A percentile compares a stretch with the other conserved stretches of the same genome.
phyloP scores from a whole-genome alignment of 2,797 vertebrate species.

The Pygocentrus nattereri region DNA sequence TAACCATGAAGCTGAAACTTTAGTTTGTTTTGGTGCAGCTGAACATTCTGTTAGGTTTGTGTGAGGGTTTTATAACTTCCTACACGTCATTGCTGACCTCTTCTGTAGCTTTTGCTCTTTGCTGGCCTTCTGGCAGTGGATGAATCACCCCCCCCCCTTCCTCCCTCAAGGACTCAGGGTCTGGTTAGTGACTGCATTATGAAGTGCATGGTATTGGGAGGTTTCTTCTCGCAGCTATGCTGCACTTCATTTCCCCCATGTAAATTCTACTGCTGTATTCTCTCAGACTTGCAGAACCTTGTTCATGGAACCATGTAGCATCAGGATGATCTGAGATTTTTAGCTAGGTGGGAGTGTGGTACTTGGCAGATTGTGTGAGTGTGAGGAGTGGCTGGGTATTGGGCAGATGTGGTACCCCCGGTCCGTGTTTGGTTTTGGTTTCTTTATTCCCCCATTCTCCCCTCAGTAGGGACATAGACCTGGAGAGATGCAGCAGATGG shows the following conservation, averaged over 20 bases:
- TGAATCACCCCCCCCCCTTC: background rate
- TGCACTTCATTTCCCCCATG: constrained; percentile 55
- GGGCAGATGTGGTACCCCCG: background rate
- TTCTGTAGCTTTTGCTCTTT: constrained; percentile 78
- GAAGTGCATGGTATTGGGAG: constrained; percentile 90
- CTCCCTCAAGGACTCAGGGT: constrained; percentile 87
- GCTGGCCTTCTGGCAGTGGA: constrained; percentile 83
- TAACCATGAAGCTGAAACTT: constrained; percentile 2
- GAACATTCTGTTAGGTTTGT: constrained; percentile 20
- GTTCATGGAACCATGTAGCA: background rate
- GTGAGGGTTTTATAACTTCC: constrained; percentile 22
- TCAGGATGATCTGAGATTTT: background rate
- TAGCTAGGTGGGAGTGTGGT: background rate
- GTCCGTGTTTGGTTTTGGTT: background rate
- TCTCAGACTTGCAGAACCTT: background rate
- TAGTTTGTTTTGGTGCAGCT: constrained; percentile 11
- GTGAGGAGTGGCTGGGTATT: background rate
- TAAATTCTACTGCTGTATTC: constrained; percentile 25
- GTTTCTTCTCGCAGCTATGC: constrained; percentile 81
- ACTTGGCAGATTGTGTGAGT: too few species aligned
- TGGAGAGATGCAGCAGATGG: background rate
- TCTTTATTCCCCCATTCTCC: background rate
- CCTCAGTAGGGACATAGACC: background rate
- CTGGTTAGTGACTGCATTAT: constrained; percentile 89
- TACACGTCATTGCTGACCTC: constrained; percentile 48